Percentiles rank a stretch among this genome's conserved stretches.
phyloP scores from a whole-genome alignment of 2,797 vertebrate species.

The Sparus aurata region DNA sequence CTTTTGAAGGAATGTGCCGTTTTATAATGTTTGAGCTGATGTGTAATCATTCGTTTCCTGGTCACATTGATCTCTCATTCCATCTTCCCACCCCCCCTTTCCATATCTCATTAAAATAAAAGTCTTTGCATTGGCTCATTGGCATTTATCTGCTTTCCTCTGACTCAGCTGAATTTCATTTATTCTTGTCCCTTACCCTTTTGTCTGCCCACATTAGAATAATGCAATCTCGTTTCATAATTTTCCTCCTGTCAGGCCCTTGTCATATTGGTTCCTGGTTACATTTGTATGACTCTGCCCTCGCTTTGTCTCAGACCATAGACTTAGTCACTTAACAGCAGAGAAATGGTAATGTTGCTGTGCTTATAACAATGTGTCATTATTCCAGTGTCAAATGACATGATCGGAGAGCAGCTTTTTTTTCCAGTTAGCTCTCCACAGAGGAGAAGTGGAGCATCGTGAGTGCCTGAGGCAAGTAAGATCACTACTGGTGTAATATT shows the following conservation, averaged over 20 bases:
- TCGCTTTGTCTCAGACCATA: conserved; percentile 61
- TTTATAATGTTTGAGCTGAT: conserved; percentile 50
- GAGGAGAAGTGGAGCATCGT: conserved; percentile 18
- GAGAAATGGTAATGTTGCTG: conserved; percentile 52
- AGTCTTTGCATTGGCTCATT: conserved; percentile 70
- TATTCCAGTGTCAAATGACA: conserved; percentile 63
- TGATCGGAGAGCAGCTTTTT: conserved; percentile 36
- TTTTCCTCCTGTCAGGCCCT: conserved; percentile 61
- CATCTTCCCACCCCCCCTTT: conserved; percentile 45
- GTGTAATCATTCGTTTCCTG: conserved; percentile 54
- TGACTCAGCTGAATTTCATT: conserved; percentile 80
- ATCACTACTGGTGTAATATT: conserved; percentile 24
- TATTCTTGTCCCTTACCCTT: conserved; percentile 74
- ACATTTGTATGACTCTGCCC: conserved; percentile 69
- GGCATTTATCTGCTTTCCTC: conserved; percentile 76
- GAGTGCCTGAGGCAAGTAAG: conserved; percentile 15
- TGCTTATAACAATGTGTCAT: conserved; percentile 60
- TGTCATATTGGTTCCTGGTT: conserved; percentile 68
- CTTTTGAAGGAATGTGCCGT: conserved; percentile 18
- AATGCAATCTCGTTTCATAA: conserved; percentile 78
- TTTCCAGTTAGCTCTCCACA: conserved; percentile 17
- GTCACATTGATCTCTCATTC: conserved; percentile 67
- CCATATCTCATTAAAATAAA: conserved; percentile 74
- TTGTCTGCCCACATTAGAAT: conserved; percentile 77
- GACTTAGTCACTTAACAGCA: conserved; percentile 61